These are phyloP conservation scores for Monomorium pharaonis DNA, from an alignment of 1,140 invertebrate genomes.

Conservation along the genomic window DNA sequence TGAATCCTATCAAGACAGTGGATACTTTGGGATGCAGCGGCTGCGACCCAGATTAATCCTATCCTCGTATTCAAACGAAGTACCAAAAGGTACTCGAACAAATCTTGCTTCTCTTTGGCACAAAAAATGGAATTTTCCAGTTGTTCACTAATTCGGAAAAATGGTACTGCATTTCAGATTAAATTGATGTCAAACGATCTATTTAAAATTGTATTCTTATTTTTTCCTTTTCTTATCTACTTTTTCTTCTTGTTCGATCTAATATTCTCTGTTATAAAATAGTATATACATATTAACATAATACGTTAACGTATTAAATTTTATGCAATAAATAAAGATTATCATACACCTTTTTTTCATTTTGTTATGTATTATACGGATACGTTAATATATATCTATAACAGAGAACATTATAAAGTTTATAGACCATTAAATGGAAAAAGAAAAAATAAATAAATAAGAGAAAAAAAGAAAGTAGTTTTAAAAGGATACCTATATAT, in stretches of 20 bases:
- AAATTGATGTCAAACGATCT: not conserved
- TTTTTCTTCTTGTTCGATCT: not conserved
- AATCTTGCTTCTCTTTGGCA: not conserved
- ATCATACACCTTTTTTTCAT: too few relatives aligned
- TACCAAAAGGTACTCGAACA: not conserved
- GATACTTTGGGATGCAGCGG: conserved; percentile 41
- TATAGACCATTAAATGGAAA: too few relatives aligned
- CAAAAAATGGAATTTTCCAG: not conserved
- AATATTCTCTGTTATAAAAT: too few relatives aligned
- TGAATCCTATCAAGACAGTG: conserved; percentile 45
- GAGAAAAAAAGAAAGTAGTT: too few relatives aligned
- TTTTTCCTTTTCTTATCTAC: not conserved
- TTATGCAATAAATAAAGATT: too few relatives aligned
- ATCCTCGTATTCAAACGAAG: conserved; percentile 14
- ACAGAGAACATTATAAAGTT: too few relatives aligned
- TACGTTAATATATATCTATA: too few relatives aligned
- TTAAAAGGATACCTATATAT: too few relatives aligned
- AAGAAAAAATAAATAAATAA: too few relatives aligned
- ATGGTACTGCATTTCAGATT: not conserved
- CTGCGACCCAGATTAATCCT: conserved; percentile 42
- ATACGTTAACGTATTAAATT: too few relatives aligned
- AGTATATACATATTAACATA: too few relatives aligned
- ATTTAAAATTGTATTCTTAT: not conserved
- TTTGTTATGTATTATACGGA: too few relatives aligned
- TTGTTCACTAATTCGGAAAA: conserved; percentile 13